Evolutionary conservation across 2,797 vertebrate genomes (phyloP).

Genomic region (Picus viridis): DNA sequence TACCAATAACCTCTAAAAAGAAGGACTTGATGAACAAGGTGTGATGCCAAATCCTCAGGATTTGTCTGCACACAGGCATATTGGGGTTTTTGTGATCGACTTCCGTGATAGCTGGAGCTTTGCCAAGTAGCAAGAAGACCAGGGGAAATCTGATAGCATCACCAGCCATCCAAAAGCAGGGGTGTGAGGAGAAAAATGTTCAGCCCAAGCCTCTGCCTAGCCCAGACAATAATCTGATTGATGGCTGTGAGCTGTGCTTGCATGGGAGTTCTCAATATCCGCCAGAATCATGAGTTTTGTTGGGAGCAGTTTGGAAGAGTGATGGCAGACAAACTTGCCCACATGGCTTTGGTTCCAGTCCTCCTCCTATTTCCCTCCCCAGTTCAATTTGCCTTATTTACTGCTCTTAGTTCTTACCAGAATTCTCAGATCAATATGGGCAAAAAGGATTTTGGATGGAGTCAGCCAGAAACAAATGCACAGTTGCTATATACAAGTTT

Average conservation of each 20-base stretch:
- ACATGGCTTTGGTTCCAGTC: not conserved
- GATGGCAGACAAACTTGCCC: not conserved
- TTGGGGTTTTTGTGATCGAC: not conserved
- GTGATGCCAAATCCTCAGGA: not conserved
- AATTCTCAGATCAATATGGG: not conserved
- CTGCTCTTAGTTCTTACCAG: not conserved
- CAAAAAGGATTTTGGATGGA: not conserved
- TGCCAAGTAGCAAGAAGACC: not conserved
- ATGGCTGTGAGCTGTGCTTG: not conserved
- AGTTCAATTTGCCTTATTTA: not conserved
- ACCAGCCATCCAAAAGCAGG: not conserved
- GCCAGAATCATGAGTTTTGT: not conserved
- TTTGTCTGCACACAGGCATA: not conserved
- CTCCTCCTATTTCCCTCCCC: not conserved
- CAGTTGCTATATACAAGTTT: not conserved
- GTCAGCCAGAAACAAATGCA: not conserved
- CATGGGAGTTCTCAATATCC: not conserved
- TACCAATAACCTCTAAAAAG: not conserved
- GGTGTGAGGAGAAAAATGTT: not conserved
- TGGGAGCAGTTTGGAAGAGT: not conserved
- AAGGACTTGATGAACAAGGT: not conserved
- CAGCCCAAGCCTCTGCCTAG: not conserved
- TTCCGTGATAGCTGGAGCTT: not conserved
- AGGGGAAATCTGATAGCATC: not conserved
- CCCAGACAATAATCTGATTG: not conserved